These are phyloP conservation scores for Pangasius macronema DNA, from an alignment of 2,797 vertebrate genomes.

Conservation along the genomic window DNA sequence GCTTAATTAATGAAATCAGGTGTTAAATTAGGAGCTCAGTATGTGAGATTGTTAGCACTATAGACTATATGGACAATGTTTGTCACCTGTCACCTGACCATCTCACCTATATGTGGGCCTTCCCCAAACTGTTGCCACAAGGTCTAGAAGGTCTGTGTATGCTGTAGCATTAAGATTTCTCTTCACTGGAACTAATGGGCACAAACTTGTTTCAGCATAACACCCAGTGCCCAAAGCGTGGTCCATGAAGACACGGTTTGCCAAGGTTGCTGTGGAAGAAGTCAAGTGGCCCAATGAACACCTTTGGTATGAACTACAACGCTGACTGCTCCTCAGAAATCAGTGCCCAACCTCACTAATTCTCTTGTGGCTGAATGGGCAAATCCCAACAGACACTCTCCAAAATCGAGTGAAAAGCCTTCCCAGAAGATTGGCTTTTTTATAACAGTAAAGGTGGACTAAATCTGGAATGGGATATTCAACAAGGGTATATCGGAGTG, in stretches of 20 bases:
- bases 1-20: not conserved
- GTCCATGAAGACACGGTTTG: not conserved
- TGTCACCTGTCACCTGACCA: not conserved
- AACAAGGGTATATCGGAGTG: not conserved
- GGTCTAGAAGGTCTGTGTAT: not conserved
- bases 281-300: not conserved
- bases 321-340: not conserved
- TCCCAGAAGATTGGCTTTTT: not conserved
- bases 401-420: not conserved
- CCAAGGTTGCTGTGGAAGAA: not conserved
- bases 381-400: not conserved
- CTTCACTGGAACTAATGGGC: not conserved
- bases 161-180: not conserved
- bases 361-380: not conserved
- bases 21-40: not conserved
- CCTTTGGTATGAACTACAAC: not conserved
- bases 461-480: not conserved
- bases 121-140: not conserved
- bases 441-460: not conserved
- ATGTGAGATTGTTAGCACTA: not conserved
- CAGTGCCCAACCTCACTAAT: not conserved
- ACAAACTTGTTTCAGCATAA: not conserved
- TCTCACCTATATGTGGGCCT: not conserved
- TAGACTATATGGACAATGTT: not conserved
- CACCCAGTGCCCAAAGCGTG: not conserved